phyloP scores from a whole-genome alignment of 2,888 invertebrate species.

The Apamea epomidion region DNA sequence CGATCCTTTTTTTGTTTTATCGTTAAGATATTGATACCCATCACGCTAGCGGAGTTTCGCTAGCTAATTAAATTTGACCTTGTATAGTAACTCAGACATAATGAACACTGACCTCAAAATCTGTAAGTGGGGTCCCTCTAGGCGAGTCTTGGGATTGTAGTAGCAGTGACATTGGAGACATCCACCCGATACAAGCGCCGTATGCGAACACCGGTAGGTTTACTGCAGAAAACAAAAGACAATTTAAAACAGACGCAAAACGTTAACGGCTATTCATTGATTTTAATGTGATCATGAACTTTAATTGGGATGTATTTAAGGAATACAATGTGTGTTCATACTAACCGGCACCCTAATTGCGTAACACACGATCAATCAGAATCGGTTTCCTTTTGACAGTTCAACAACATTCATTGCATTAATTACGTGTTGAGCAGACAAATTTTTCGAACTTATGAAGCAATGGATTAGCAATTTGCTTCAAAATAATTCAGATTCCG shows the following conservation, averaged over 20 bases:
- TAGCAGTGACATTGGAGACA: constrained; percentile 88
- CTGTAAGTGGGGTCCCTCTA: constrained; percentile 77
- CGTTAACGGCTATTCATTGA: background rate
- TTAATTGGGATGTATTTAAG: background rate
- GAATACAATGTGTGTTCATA: background rate
- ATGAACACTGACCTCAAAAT: constrained; percentile 70
- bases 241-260: background rate
- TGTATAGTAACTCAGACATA: background rate
- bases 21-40: background rate
- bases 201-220: constrained; percentile 88
- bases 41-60: too few species aligned
- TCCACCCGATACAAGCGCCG: constrained; percentile 88
- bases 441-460: too few species aligned
- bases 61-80: background rate
- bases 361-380: too few species aligned
- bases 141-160: constrained; percentile 85
- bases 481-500: too few species aligned
- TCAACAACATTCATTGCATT: too few species aligned
- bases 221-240: constrained; percentile 74
- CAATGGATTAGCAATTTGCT: too few species aligned
- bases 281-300: constrained; percentile 16
- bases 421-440: too few species aligned
- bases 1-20: background rate
- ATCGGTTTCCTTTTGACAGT: too few species aligned
- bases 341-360: background rate